Percentiles rank a stretch among this genome's conserved stretches.
phyloP scores from a whole-genome alignment of 2,888 invertebrate species.

The Meganola albula region DNA sequence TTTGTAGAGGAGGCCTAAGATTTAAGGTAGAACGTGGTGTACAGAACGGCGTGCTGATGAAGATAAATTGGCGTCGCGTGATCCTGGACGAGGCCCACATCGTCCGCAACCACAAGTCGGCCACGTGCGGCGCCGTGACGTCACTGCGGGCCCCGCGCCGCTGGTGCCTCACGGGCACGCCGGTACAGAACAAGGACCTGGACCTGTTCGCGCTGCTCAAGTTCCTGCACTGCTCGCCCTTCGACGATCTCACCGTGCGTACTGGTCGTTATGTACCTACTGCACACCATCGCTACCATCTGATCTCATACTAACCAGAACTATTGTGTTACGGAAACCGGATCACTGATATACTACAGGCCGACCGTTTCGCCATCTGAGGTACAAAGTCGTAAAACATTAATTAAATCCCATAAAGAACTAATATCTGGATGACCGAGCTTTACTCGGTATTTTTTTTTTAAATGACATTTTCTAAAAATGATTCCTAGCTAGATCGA shows the following conservation, averaged over 20 bases:
- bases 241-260: slow-evolving; percentile 86
- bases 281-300: not conserved
- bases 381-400: no score
- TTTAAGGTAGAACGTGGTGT: not conserved
- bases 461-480: no score
- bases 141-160: slow-evolving; percentile 78
- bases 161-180: slow-evolving; percentile 92
- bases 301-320: no score
- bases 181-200: slow-evolving; percentile 94
- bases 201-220: slow-evolving; percentile 89
- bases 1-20: no score
- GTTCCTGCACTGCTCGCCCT: slow-evolving; percentile 91
- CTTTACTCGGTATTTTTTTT: no score
- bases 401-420: no score
- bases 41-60: slow-evolving; percentile 78
- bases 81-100: slow-evolving; percentile 96
- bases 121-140: slow-evolving; percentile 84
- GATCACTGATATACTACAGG: no score
- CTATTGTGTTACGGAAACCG: no score
- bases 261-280: not conserved
- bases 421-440: no score
- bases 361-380: no score
- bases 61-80: slow-evolving; percentile 89
- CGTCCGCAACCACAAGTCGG: slow-evolving; percentile 91
- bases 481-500: no score